Conservation (phyloP, 2,888 invertebrate genomes). For the Phaedon cochleariae region DNA sequence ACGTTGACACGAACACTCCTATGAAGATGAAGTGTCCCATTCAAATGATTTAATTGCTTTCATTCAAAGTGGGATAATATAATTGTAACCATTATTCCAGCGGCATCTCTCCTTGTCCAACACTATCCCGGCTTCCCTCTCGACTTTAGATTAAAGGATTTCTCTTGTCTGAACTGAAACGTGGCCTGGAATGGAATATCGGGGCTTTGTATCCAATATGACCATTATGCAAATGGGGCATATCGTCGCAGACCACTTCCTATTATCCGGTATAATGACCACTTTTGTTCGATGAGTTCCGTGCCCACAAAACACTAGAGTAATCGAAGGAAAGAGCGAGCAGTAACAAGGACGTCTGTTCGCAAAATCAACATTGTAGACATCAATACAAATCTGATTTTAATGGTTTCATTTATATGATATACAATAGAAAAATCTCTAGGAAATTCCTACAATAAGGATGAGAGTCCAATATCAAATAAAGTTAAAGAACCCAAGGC, state of each 20-base stretch:
- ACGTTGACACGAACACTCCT: not conserved
- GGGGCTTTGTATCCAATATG: not conserved
- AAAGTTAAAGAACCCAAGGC: too few species aligned
- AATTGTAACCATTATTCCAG: not conserved
- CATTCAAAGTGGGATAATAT: not conserved
- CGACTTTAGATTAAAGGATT: not conserved
- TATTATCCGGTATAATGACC: not conserved
- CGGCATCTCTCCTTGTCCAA: not conserved
- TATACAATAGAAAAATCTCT: too few species aligned
- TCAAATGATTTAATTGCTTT: not conserved
- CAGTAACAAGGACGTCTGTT: too few species aligned
- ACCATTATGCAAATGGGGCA: not conserved
- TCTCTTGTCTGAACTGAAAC: not conserved
- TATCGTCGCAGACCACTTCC: not conserved
- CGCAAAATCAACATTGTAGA: too few species aligned
- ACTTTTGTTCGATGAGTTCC: not conserved
- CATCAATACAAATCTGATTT: too few species aligned
- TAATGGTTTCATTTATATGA: too few species aligned
- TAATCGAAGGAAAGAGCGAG: not conserved
- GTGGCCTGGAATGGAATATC: not conserved
- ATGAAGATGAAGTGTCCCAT: not conserved
- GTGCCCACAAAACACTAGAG: not conserved
- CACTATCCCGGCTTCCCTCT: not conserved
- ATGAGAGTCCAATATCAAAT: too few species aligned
- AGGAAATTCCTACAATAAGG: too few species aligned